Evolutionary conservation across 2,797 vertebrate species (phyloP), one percentile per base, ranked within the genome.

Genomic region (Ptychobarbus kaznakovi): DNA sequence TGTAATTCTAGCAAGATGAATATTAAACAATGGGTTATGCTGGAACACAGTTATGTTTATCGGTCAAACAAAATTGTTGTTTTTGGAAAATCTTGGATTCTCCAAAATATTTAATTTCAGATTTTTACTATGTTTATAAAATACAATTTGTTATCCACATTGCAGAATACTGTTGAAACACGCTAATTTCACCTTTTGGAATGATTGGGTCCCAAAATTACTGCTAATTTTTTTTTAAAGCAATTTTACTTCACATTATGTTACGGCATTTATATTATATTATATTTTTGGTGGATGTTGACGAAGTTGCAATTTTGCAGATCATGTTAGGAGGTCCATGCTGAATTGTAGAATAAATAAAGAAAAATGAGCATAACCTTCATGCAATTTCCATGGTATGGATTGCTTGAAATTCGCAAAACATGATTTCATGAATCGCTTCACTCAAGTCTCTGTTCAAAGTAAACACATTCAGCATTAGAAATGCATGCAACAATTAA

Each of bases 401-500:
- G 61, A 86, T 53, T 77, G 83, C 68, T 80, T 82, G 13, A 61
- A 63, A 72, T 80, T 70, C 3, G 68, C 35, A 35, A 84, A 44
- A 83, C 38, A 56, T 11, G 20, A 44, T 68, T 81, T 86, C 72
- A 81, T 2, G 18, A 74, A 25, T 35, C 61, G 69, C 15, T 20
- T 63, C n/a, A 44, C 20, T 25, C 38, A 63, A 40, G 38, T 72
- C 69, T 82, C 44, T 35, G 44, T 65, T 66, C 66, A 63, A 32
- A 15, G 72, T 84, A 83, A 83, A 77, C 74, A 76, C 63, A 51
- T 25, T 70, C 84, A 80, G 83, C 81, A 46, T 82, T 86, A 63
- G 49, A 83, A 82, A 69, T 78, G 69, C 87, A 85, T 86, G 69
- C 83, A 89, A 77, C 70, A 86, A 66, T 65, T 84, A 89, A 58